Evolutionary conservation across 1,140 invertebrate species (phyloP), one percentile per base, ranked within the genome.

Genomic region (Pseudomyrmex gracilis): DNA sequence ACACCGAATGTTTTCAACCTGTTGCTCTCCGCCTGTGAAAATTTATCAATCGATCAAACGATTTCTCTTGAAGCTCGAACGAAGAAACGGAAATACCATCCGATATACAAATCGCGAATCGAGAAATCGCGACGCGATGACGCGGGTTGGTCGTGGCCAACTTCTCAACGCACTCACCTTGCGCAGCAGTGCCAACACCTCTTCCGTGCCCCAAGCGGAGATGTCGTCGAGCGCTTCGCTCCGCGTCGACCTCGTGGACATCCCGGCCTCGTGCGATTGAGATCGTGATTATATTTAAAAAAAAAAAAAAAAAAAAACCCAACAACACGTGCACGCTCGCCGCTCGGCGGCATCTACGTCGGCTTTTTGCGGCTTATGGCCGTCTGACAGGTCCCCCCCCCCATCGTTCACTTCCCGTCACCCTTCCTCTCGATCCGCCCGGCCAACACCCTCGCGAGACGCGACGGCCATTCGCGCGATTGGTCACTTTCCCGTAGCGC

Each of bases 141-240:
- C 55, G 57, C 51, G 9, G n/a, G n/a, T n/a, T n/a, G n/a, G 43
- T 43, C 17, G 49, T 47, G 15, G n/a, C 63, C 9, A 77, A 10
- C n/a, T 17, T 17, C n/a, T 58, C 2, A 85, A 71, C 87, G 87
- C 68, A 87, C 92, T 93, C 73, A 94, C 93, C 90, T 94, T 94
- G 84, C 82, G 88, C 17, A 94, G 78, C 20, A 93, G 58, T 1
- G 78, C 74, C 17, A 93, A 47, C 55, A 94, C 93, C 2, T 92
- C 89, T 5, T 89, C 80, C 20, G 83, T 93, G 61, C 51, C 89
- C 93, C 93, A 94, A 68, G 78, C 89, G 12, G 91, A 92, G 73
- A 94, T 92, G 15, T 92, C 80, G 24, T 92, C 90, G 55, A 94
- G 85, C 66, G 92, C 92, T 15, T 91, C 89, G 61, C 15, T 63